phyloP scores from a whole-genome alignment of 2,888 invertebrate species.

The Ischnura elegans region DNA sequence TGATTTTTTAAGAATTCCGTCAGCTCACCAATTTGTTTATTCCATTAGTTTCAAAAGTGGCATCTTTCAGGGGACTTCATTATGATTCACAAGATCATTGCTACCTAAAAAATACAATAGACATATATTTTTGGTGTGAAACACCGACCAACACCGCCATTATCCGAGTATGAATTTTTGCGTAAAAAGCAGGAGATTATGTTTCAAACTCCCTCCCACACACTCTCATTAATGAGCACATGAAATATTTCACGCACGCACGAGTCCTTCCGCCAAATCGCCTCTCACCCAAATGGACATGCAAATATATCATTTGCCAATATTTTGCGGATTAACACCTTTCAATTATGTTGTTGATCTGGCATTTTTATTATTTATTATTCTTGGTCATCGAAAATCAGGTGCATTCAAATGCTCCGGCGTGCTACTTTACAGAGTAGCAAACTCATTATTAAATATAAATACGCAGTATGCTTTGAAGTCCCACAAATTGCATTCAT shows the following conservation, averaged over 20 bases:
- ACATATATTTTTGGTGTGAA: neutral
- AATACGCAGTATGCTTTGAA: too few relatives aligned
- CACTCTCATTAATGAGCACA: neutral
- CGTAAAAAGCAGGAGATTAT: neutral
- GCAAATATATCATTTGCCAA: too few relatives aligned
- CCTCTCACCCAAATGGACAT: neutral
- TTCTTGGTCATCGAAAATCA: too few relatives aligned
- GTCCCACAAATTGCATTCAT: too few relatives aligned
- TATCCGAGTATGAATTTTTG: too few relatives aligned
- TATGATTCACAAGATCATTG: neutral
- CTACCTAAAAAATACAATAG: neutral
- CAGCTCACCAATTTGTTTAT: neutral
- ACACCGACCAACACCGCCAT: neutral
- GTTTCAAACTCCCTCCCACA: neutral
- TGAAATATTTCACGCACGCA: neutral
- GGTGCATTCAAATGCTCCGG: too few relatives aligned
- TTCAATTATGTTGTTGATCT: too few relatives aligned
- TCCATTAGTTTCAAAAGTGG: neutral
- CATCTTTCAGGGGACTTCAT: neutral
- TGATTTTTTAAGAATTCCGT: neutral
- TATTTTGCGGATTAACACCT: too few relatives aligned
- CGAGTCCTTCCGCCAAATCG: neutral
- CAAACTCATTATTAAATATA: too few relatives aligned
- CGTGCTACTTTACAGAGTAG: too few relatives aligned
- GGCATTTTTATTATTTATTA: too few relatives aligned